A percentile compares a stretch with the other conserved stretches of the same genome.
These are phyloP conservation scores for Crocidura indochinensis DNA, from an alignment of 2,797 vertebrate genomes.

Conservation along the genomic window DNA sequence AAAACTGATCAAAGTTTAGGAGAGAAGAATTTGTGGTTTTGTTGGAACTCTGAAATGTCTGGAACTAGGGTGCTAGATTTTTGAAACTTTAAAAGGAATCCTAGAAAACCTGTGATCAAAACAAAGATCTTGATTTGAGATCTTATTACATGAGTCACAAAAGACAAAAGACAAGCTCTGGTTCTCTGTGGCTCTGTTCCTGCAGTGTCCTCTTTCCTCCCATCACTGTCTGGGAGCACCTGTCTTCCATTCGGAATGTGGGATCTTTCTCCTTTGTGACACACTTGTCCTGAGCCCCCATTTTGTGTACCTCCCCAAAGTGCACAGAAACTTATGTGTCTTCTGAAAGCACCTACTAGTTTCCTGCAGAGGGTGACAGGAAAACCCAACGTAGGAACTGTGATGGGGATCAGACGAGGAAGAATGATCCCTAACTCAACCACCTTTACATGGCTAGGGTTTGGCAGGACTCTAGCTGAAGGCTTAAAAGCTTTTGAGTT, in stretches of 20 bases:
- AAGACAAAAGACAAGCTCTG: conserved; percentile 19
- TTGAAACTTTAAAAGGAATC: conserved; percentile 9
- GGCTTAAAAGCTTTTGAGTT: neutral
- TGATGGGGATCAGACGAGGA: neutral
- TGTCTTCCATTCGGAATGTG: neutral
- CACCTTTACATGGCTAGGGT: neutral
- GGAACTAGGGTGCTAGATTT: conserved; percentile 26
- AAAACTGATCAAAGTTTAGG: neutral
- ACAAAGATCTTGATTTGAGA: neutral
- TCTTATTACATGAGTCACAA: conserved; percentile 21
- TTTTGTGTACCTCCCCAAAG: neutral
- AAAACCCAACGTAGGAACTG: neutral
- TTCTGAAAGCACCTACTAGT: neutral
- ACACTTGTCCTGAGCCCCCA: neutral
- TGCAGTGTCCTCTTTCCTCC: neutral
- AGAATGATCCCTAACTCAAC: neutral
- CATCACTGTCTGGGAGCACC: too few species aligned
- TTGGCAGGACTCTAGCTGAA: neutral
- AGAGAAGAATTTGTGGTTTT: neutral
- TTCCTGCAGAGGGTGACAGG: neutral
- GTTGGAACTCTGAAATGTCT: conserved; percentile 15
- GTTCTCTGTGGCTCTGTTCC: conserved; percentile 4
- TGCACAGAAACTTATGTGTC: fast-evolving
- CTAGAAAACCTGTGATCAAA: neutral
- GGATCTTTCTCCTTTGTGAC: neutral